These are phyloP conservation scores for Marmota monax DNA, from an alignment of 2,113 vertebrate species.

Conservation along the genomic window DNA sequence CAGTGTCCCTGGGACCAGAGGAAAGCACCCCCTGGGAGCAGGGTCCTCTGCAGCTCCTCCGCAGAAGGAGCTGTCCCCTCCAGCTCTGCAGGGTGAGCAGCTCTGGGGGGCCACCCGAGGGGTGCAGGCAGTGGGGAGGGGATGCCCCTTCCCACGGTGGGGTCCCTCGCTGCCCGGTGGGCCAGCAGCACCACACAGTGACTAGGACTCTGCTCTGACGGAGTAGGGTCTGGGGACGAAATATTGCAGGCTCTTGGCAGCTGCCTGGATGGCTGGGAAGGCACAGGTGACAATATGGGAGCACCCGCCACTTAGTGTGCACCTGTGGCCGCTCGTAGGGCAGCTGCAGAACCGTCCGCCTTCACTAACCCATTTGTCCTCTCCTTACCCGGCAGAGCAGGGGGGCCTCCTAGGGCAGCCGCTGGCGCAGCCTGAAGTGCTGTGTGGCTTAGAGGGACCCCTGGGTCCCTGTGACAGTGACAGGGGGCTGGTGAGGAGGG, in stretches of 20 bases:
- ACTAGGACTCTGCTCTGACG: not conserved
- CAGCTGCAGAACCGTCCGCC: not conserved
- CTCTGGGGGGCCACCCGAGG: not conserved
- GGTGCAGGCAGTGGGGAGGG: too few relatives aligned
- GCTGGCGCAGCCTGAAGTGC: not conserved
- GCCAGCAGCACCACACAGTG: not conserved
- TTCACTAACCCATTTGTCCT: not conserved
- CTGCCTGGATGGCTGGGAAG: not conserved
- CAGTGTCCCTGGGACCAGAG: not conserved
- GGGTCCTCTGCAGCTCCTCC: not conserved
- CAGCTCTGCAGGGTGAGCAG: not conserved
- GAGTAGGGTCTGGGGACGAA: not conserved
- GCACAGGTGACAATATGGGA: not conserved
- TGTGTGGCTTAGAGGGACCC: not conserved
- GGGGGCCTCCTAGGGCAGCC: not conserved
- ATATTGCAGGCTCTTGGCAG: not conserved
- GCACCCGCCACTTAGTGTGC: not conserved
- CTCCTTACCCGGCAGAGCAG: not conserved
- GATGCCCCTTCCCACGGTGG: not conserved
- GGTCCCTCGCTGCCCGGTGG: not conserved
- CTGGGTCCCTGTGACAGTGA: fast-evolving
- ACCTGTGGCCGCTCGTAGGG: not conserved
- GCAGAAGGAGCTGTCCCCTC: conserved; percentile 44
- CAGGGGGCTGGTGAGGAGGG: not conserved
- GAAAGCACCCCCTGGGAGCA: conserved; percentile 50